phyloP scores from a whole-genome alignment of 1,140 invertebrate genomes.

The Ips typographus region DNA sequence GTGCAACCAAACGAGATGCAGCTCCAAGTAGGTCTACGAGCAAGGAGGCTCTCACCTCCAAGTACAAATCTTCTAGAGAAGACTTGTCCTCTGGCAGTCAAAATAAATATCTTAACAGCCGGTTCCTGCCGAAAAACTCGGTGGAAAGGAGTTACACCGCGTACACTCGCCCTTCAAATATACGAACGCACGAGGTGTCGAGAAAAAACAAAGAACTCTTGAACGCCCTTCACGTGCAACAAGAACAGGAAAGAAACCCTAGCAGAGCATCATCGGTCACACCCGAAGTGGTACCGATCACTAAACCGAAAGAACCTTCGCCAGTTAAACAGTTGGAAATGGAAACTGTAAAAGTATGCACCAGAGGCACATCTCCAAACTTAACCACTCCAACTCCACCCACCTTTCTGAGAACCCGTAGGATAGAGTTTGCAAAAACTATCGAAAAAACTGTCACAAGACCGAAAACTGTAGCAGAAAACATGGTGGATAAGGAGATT shows the following conservation, averaged over 20 bases:
- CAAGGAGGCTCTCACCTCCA: conserved; percentile 30
- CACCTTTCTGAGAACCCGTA: conserved; percentile 61
- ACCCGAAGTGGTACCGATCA: conserved; percentile 34
- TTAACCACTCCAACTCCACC: conserved; percentile 62
- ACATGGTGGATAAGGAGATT: conserved; percentile 63
- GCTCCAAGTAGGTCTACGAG: conserved; percentile 38
- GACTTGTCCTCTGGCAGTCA: conserved; percentile 43
- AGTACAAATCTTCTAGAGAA: conserved; percentile 45
- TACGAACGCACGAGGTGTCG: conserved; percentile 46
- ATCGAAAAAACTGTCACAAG: conserved; percentile 66
- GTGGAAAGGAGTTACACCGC: conserved; percentile 51
- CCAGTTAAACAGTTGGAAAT: conserved; percentile 48
- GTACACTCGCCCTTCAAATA: conserved; percentile 43
- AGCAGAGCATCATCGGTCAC: conserved; percentile 43
- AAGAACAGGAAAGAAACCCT: conserved; percentile 42
- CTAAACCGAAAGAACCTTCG: neutral
- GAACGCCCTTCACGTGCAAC: conserved; percentile 45
- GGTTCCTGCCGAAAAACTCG: conserved; percentile 51
- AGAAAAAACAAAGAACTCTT: conserved; percentile 49
- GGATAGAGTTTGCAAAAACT: conserved; percentile 69
- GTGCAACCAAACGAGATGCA: conserved; percentile 15
- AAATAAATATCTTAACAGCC: conserved; percentile 49
- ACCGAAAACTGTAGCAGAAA: conserved; percentile 52
- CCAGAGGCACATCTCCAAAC: conserved; percentile 74
- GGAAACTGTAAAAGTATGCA: conserved; percentile 64